Evolutionary conservation across 2,797 vertebrate species (phyloP).

Genomic region (Thaleichthys pacificus): DNA sequence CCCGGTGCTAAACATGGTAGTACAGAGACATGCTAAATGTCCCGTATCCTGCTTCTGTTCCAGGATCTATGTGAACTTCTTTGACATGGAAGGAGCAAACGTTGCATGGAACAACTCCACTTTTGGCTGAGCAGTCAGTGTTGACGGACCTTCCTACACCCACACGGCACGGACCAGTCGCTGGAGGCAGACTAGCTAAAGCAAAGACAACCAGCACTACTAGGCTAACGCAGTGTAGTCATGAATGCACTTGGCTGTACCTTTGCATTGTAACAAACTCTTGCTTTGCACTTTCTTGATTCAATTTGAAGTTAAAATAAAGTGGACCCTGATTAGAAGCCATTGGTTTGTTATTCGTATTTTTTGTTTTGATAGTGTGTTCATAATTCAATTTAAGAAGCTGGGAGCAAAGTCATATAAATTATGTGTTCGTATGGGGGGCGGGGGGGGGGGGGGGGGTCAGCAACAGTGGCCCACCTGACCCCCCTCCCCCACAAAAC

Average conservation of each 20-base stretch:
- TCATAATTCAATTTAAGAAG: too few relatives aligned
- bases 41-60: constrained; percentile 41
- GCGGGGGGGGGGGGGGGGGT: too few relatives aligned
- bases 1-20: not conserved
- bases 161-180: not conserved
- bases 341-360: too few relatives aligned
- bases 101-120: constrained; percentile 91
- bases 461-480: too few relatives aligned
- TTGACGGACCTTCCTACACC: constrained; percentile 41
- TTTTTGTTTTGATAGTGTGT: too few relatives aligned
- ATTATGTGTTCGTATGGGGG: too few relatives aligned
- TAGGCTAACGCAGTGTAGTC: constrained; percentile 1
- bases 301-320: constrained; percentile 52
- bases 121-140: constrained; percentile 77
- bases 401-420: too few relatives aligned
- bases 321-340: constrained; percentile 23
- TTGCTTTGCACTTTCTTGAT: constrained; percentile 30
- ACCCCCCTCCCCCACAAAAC: too few relatives aligned
- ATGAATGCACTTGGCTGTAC: constrained; percentile 37
- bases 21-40: constrained; percentile 12
- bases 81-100: constrained; percentile 84
- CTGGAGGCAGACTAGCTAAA: not conserved
- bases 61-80: constrained; percentile 92
- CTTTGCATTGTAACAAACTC: constrained; percentile 32
- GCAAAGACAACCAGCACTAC: constrained; percentile 8